phyloP scores from a whole-genome alignment of 92 coral and sea anemone genomes.

The Siderastrea radians region DNA sequence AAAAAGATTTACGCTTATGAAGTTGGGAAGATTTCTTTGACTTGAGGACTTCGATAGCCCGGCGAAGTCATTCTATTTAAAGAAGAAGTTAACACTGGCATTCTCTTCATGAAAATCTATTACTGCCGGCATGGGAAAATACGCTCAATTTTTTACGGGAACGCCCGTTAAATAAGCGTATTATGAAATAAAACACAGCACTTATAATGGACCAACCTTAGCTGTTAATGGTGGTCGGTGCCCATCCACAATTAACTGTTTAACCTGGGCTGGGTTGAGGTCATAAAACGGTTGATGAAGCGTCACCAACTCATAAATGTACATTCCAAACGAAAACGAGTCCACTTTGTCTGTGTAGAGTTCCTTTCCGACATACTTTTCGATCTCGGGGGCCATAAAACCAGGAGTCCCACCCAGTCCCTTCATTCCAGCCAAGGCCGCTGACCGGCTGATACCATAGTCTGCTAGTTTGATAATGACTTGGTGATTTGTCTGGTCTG shows the following conservation, averaged over 20 bases:
- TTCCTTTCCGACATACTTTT: conserved; percentile 98
- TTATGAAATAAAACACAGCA: background rate
- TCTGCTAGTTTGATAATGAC: conserved; percentile 96
- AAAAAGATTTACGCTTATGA: too few species aligned
- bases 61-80: too few species aligned
- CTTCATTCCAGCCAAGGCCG: conserved; percentile 96
- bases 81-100: too few species aligned
- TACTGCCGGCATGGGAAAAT: too few species aligned
- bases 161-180: too few species aligned
- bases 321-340: conserved; percentile 99
- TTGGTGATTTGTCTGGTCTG: conserved; percentile 73
- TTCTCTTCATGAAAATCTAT: too few species aligned
- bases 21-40: too few species aligned
- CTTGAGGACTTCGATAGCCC: too few species aligned
- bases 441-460: conserved; percentile 99
- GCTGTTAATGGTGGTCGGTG: conserved; percentile 92
- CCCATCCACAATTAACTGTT: conserved; percentile 94
- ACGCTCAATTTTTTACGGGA: too few species aligned
- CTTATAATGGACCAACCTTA: conserved; percentile 65
- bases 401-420: conserved; percentile 99
- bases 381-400: conserved; percentile 99
- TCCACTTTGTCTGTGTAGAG: conserved; percentile 98
- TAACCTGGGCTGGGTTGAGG: conserved; percentile 93
- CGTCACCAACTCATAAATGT: conserved; percentile 93
- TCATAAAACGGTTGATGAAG: conserved; percentile 95